A percentile compares a stretch with the other conserved stretches of the same genome.
These are phyloP conservation scores for Cataglyphis rosenhaueri DNA, from an alignment of 2,888 invertebrate species.

Conservation along the genomic window DNA sequence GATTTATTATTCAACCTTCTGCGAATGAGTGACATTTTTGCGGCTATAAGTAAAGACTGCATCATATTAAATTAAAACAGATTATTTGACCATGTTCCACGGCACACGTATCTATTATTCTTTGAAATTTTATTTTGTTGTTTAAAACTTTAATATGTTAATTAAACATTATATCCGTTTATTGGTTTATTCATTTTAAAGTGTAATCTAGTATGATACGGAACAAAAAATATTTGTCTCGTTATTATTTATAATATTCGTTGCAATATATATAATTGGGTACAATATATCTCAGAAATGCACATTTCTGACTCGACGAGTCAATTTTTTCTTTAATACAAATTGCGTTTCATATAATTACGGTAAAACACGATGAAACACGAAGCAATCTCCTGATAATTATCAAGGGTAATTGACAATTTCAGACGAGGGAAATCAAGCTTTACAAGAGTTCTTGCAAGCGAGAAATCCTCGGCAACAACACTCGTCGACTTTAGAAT, in stretches of 20 bases:
- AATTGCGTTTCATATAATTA: constrained; percentile 16
- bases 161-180: neutral
- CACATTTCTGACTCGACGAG: neutral
- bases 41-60: neutral
- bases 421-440: constrained; percentile 97
- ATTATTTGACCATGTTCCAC: neutral
- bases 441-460: constrained; percentile 97
- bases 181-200: neutral
- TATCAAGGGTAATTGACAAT: constrained; percentile 30
- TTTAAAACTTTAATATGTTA: constrained; percentile 15
- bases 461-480: constrained; percentile 98
- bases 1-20: constrained; percentile 43
- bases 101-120: neutral
- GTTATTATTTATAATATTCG: neutral
- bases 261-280: neutral
- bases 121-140: neutral
- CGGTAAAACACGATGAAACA: neutral
- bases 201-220: neutral
- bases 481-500: constrained; percentile 98
- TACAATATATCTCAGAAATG: neutral
- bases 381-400: constrained; percentile 36
- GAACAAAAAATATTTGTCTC: neutral
- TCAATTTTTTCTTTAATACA: neutral
- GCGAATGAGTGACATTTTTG: constrained; percentile 19
- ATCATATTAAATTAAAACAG: constrained; percentile 27